phyloP scores from a whole-genome alignment of 2,113 vertebrate genomes.

The Mesembrinibis cayennensis region DNA sequence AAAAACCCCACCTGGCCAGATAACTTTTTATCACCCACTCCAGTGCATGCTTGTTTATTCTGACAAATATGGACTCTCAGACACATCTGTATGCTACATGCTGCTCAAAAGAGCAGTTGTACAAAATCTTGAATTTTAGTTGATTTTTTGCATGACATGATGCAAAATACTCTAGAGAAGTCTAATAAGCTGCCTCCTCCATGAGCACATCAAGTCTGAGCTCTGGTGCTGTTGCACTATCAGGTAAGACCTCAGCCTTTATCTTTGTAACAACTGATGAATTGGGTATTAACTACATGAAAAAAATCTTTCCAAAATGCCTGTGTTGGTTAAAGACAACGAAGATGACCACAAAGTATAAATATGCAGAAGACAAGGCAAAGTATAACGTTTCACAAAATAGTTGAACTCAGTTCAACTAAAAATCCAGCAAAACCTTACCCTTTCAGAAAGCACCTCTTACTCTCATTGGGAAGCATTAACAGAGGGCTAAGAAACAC shows the following conservation, averaged over 20 bases:
- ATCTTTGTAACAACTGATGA: neutral
- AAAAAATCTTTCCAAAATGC: neutral
- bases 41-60: neutral
- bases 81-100: neutral
- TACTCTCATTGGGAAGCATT: neutral
- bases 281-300: neutral
- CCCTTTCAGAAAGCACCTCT: neutral
- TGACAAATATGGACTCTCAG: neutral
- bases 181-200: neutral
- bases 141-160: neutral
- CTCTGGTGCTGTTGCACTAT: neutral
- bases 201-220: neutral
- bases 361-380: neutral
- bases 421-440: neutral
- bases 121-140: neutral
- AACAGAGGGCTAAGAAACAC: neutral
- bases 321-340: neutral
- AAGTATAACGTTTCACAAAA: neutral
- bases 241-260: neutral
- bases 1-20: neutral
- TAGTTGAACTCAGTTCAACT: neutral
- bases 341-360: neutral
- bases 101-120: neutral
- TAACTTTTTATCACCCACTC: neutral
- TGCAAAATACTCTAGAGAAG: neutral